phyloP scores from a whole-genome alignment of 1,140 invertebrate species.

The Formica exsecta region DNA sequence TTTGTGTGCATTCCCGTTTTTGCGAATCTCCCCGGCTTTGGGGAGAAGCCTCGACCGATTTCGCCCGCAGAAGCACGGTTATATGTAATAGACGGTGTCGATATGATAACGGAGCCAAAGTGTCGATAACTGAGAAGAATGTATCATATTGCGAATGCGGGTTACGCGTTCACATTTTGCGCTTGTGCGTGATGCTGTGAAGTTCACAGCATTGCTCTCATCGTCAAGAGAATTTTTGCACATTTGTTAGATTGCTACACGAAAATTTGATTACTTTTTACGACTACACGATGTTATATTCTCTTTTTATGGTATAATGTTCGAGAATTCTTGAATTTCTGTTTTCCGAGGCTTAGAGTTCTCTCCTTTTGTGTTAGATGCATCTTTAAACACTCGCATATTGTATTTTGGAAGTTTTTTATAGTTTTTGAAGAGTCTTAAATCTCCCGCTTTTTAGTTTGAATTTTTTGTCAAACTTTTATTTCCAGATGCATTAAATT shows the following conservation, averaged over 20 bases:
- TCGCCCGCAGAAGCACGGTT: slow-evolving; percentile 35
- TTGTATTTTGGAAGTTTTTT: slow-evolving; percentile 22
- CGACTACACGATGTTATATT: not conserved
- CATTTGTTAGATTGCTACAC: slow-evolving; percentile 19
- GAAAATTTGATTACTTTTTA: slow-evolving; percentile 34
- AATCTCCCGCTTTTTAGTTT: not conserved
- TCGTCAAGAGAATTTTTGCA: slow-evolving; percentile 20
- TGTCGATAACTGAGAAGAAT: slow-evolving; percentile 33
- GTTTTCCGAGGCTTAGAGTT: not conserved
- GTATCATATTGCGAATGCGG: slow-evolving; percentile 39
- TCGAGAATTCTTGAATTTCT: slow-evolving; percentile 12
- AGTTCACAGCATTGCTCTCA: slow-evolving; percentile 8
- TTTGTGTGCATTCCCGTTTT: slow-evolving; percentile 28
- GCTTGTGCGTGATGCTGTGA: not conserved
- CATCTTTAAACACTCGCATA: slow-evolving; percentile 1
- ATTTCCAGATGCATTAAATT: not conserved
- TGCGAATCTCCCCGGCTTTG: not conserved
- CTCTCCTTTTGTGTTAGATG: not conserved
- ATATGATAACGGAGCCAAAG: slow-evolving; percentile 54
- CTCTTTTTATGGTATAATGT: slow-evolving; percentile 15
- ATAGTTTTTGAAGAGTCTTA: slow-evolving; percentile 6
- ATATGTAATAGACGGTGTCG: slow-evolving; percentile 59
- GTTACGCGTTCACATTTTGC: slow-evolving; percentile 23
- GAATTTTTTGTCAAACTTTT: slow-evolving; percentile 12
- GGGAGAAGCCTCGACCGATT: slow-evolving; percentile 22